Base-by-base conservation (phyloP, 2,113 vertebrate species). In the Lepus americanus region DNA sequence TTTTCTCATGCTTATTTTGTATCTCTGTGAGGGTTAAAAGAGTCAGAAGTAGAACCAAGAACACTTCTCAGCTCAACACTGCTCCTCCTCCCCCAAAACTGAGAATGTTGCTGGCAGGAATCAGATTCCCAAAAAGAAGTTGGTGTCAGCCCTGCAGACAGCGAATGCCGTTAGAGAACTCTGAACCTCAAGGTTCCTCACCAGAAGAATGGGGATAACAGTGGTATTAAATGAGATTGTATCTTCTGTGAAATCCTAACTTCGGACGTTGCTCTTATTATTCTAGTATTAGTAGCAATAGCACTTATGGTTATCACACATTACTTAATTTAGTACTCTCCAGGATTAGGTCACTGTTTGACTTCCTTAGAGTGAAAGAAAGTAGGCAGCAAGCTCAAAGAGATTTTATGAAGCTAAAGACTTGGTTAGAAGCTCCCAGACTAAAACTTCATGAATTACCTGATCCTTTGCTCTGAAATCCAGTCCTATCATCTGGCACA, bases 111-210 rank as follows among this genome's bases (percentile, higher is more conserved):
- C 5, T n/a, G 6, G 7, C 3, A 80, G 86, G 12, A 84, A 4
- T 33, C n/a, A 20, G 27, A 59, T 55, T 39, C n/a, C 33, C 51
- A 44, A 17, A 81, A 89, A 44, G 64, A 23, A 53, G 20, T 31
- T 10, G 1, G 17, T 6, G 22, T 49, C 39, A 63, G 8, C 5
- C 2, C 17, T 0, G 29, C 7, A n/a, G 20, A 83, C 13, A 16
- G 0, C 5, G n/a, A 44, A 3, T 14, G 17, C 29, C 36, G 66
- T 29, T 31, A n/a, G 27, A 31, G 33, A 84, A 70, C 9, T n/a
- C 33, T 31, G 27, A 27, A 22, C 53, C n/a, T 74, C 31, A 3
- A 51, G 25, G 1, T 44, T 77, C 59, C 33, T 78, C 66, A 36
- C 19, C 27, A 78, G 74, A 33, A 79, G 88, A 64, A 51, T 6